A percentile compares a stretch with the other conserved stretches of the same genome.
phyloP scores from a whole-genome alignment of 2,113 vertebrate genomes.

The Tylochromis polylepis region DNA sequence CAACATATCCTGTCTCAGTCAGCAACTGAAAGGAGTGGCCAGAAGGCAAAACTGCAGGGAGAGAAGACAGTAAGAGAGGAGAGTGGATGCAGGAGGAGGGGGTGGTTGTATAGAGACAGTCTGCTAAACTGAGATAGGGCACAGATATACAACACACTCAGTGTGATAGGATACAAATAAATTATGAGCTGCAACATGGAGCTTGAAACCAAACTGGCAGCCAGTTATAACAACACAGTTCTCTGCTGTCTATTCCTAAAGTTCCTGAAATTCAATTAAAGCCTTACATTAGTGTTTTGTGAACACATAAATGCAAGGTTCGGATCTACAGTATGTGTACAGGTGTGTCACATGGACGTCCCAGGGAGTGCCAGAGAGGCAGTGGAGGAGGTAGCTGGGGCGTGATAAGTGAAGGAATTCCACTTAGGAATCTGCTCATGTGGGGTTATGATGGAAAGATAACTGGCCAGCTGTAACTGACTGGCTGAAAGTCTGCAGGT shows the following conservation, averaged over 20 bases:
- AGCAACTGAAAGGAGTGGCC: conserved; percentile 58
- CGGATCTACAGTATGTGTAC: neutral
- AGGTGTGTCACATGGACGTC: neutral
- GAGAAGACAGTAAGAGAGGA: conserved; percentile 19
- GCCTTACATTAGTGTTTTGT: neutral
- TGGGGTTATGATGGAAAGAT: neutral
- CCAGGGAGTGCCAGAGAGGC: neutral
- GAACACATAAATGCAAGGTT: neutral
- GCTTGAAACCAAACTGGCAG: conserved; percentile 1
- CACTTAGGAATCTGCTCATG: neutral
- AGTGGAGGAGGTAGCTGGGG: neutral
- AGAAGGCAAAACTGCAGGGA: conserved; percentile 62
- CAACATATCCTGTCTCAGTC: conserved; percentile 56
- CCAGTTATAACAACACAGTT: neutral
- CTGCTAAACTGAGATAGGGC: conserved; percentile 33
- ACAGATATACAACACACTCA: conserved; percentile 21
- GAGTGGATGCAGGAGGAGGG: neutral
- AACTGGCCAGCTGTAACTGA: neutral
- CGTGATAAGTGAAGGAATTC: conserved; percentile 3
- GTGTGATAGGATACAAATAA: conserved; percentile 46
- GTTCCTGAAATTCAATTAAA: neutral
- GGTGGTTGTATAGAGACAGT: neutral
- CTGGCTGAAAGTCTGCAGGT: neutral
- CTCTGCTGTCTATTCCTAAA: neutral
- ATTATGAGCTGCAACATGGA: conserved; percentile 32